These are phyloP conservation scores for Porites lobata DNA, from an alignment of 92 coral and sea anemone species.

Conservation along the genomic window DNA sequence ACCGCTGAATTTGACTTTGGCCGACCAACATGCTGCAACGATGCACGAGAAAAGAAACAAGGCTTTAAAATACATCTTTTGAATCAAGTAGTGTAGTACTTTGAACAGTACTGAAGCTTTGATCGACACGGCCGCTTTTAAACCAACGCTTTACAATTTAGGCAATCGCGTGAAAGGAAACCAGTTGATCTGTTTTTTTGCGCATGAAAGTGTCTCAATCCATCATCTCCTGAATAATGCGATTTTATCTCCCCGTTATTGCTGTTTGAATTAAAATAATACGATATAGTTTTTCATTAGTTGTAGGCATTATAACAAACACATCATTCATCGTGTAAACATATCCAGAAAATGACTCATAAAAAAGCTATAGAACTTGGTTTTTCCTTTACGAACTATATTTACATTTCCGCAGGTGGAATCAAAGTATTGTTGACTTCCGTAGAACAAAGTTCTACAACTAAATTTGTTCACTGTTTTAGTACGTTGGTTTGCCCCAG, in stretches of 20 bases:
- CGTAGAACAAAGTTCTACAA: background rate
- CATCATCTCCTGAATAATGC: no score
- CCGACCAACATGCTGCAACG: background rate
- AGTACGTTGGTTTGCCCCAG: background rate
- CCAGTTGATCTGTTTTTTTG: no score
- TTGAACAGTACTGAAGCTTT: no score
- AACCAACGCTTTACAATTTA: no score
- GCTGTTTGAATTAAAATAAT: background rate
- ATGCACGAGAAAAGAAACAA: background rate
- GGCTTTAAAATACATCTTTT: slow-evolving; percentile 21
- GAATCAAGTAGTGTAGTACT: background rate
- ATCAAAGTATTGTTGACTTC: background rate
- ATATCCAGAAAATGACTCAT: background rate
- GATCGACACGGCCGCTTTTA: no score
- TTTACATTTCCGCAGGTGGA: slow-evolving; percentile 23
- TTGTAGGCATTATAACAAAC: background rate
- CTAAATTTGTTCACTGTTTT: background rate
- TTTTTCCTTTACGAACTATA: background rate
- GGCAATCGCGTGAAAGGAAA: no score
- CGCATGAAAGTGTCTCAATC: no score
- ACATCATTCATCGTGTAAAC: background rate
- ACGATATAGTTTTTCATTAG: background rate
- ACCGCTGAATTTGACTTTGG: slow-evolving; percentile 34
- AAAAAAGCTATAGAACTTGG: background rate
- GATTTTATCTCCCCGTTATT: no score